A percentile compares a stretch with the other conserved stretches of the same genome.
Evolutionary conservation across 2,797 vertebrate genomes (phyloP).

Genomic region (Xyrichtys novacula): DNA sequence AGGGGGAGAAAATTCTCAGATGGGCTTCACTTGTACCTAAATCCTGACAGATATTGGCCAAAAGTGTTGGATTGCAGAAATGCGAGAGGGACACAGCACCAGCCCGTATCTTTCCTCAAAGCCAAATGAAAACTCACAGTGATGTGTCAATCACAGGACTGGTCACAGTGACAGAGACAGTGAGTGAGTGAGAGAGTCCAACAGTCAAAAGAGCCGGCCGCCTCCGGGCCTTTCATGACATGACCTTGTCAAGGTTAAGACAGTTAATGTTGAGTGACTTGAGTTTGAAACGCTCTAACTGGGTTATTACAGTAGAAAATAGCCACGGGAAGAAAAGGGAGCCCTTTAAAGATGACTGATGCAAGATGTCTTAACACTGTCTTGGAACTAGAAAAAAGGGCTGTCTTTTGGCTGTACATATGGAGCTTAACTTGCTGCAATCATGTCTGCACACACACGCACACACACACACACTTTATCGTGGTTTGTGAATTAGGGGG

Average conservation of each 20-base stretch:
- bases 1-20: constrained; percentile 35
- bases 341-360: constrained; percentile 18
- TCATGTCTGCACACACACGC: background rate
- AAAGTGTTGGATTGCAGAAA: constrained; percentile 64
- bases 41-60: constrained; percentile 55
- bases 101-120: constrained; percentile 64
- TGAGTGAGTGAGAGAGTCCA: constrained; percentile 60
- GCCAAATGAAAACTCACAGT: constrained; percentile 68
- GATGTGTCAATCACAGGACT: constrained; percentile 69
- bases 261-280: constrained; percentile 58
- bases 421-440: background rate
- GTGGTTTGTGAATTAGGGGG: background rate
- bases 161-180: constrained; percentile 64
- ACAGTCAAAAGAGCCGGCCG: constrained; percentile 59
- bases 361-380: constrained; percentile 14
- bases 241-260: constrained; percentile 77
- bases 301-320: constrained; percentile 35
- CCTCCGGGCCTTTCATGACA: constrained; percentile 41
- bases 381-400: constrained; percentile 10
- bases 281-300: constrained; percentile 56
- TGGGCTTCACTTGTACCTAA: constrained; percentile 49
- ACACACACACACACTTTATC: background rate
- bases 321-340: constrained; percentile 7
- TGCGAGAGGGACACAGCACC: constrained; percentile 48
- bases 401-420: constrained; percentile 26